phyloP scores from a whole-genome alignment of 2,113 vertebrate genomes.

The Chlorodrepanis virens region DNA sequence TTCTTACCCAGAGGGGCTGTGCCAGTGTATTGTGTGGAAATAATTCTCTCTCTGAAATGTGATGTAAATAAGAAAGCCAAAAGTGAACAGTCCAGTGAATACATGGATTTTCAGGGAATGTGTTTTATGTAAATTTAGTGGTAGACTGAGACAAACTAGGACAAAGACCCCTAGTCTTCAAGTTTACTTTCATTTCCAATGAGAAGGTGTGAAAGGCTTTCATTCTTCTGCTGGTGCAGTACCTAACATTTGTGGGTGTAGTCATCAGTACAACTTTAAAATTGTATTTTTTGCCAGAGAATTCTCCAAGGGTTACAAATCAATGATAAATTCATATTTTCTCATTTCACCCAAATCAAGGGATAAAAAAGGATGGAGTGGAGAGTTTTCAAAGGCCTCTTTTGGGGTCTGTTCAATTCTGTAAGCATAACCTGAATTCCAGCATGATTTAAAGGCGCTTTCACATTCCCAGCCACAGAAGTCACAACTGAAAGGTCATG shows the following conservation, averaged over 20 bases:
- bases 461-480: background rate
- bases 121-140: background rate
- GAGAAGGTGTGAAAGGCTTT: background rate
- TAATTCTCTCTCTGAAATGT: background rate
- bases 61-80: background rate
- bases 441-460: background rate
- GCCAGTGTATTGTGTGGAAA: background rate
- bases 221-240: rapidly evolving
- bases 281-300: background rate
- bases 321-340: background rate
- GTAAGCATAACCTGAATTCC: background rate
- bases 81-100: background rate
- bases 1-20: background rate
- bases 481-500: background rate
- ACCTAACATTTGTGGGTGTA: background rate
- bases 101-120: background rate
- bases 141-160: background rate
- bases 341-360: background rate
- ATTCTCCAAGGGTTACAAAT: background rate
- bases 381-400: background rate
- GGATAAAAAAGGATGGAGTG: background rate
- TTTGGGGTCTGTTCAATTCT: background rate
- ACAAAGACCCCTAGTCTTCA: background rate
- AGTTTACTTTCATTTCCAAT: background rate
- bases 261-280: background rate